phyloP scores from a whole-genome alignment of 2,113 vertebrate genomes.

The Mixornis gularis region DNA sequence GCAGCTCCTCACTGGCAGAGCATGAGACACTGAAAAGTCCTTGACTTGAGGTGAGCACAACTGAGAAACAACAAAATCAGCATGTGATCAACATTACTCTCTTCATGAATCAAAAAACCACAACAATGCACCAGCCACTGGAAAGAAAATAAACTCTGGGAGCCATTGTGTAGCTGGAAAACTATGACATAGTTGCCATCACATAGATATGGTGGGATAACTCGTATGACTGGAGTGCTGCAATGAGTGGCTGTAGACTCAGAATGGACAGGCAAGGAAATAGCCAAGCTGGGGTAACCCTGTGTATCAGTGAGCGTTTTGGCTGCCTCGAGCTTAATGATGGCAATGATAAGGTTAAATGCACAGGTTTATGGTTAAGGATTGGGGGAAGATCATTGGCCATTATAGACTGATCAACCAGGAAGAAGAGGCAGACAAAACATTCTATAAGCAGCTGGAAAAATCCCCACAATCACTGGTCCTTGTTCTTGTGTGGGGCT shows the following conservation, averaged over 20 bases:
- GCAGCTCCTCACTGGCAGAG: not conserved
- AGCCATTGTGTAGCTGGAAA: not conserved
- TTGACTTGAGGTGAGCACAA: not conserved
- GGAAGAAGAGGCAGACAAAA: not conserved
- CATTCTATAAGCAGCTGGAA: not conserved
- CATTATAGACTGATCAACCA: not conserved
- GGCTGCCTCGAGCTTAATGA: not conserved
- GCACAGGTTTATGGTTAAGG: not conserved
- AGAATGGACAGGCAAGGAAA: not conserved
- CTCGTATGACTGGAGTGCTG: not conserved
- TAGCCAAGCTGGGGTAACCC: not conserved
- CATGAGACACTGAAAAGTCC: not conserved
- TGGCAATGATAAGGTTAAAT: not conserved
- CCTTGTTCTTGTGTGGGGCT: not conserved
- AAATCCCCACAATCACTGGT: not conserved
- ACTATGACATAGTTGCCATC: not conserved
- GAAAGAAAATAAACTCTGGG: not conserved
- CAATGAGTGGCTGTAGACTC: not conserved
- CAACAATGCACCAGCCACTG: not conserved
- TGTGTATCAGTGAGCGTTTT: not conserved
- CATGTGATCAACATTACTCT: not conserved
- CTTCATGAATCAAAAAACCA: not conserved
- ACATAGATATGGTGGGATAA: not conserved
- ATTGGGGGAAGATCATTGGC: not conserved
- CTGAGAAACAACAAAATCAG: not conserved